Evolutionary conservation across 2,797 vertebrate species (phyloP).

Genomic region (Ispidina lecontei): DNA sequence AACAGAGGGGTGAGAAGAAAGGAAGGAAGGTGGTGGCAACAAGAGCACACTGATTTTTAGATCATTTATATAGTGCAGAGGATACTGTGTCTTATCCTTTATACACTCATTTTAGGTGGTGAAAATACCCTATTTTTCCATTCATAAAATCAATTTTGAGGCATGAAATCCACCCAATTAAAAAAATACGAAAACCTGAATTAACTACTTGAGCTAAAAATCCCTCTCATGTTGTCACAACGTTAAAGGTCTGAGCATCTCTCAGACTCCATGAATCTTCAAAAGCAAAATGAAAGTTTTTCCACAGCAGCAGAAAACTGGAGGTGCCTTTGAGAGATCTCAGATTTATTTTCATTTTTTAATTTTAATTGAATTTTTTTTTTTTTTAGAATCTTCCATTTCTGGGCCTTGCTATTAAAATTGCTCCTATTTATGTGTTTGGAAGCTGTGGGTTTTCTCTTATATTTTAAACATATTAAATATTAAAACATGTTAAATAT

Average conservation of each 20-base stretch:
- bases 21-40: not conserved
- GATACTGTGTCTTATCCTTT: not conserved
- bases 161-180: not conserved
- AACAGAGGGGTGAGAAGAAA: constrained; percentile 22
- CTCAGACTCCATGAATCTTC: not conserved
- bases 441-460: not conserved
- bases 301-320: not conserved
- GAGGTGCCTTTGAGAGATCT: not conserved
- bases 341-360: no score
- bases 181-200: not conserved
- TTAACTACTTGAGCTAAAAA: not conserved
- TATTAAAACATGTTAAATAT: no score
- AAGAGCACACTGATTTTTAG: not conserved
- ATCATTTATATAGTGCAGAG: not conserved
- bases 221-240: not conserved
- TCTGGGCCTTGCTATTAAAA: not conserved
- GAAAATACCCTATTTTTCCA: not conserved
- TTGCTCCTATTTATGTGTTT: not conserved
- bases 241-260: not conserved
- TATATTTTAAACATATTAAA: no score
- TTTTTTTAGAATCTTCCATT: not conserved
- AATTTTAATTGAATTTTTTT: not conserved
- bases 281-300: not conserved
- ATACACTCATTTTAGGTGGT: not conserved
- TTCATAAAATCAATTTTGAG: not conserved